Evolutionary conservation across 2,113 vertebrate genomes (phyloP).

Genomic region (Cyanoderma ruficeps): DNA sequence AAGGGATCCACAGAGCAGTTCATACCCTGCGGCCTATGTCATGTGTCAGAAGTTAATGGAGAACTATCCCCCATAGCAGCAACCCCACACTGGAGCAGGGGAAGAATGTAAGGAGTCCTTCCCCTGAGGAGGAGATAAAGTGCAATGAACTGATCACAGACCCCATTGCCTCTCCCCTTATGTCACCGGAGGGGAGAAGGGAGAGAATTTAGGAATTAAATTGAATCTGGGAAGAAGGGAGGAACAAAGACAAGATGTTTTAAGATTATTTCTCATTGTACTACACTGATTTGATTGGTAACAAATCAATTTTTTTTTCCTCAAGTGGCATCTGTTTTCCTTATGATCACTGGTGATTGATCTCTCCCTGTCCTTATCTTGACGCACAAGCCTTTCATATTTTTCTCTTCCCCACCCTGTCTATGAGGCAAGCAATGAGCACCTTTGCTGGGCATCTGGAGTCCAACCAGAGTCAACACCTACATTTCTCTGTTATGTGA

Average conservation of each 20-base stretch:
- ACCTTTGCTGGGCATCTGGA: neutral
- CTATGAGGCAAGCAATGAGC: neutral
- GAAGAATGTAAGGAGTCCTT: neutral
- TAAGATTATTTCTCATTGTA: neutral
- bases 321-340: neutral
- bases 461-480: neutral
- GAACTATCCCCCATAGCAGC: neutral
- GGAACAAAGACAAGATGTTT: neutral
- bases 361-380: neutral
- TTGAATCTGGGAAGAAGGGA: neutral
- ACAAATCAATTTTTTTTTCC: neutral
- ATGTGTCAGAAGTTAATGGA: fast-evolving
- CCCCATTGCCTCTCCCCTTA: neutral
- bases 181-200: neutral
- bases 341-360: neutral
- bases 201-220: neutral
- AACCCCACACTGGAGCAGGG: fast-evolving
- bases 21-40: neutral
- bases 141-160: neutral
- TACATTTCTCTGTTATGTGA: neutral
- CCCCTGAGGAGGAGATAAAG: neutral
- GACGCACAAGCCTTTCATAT: fast-evolving
- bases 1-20: neutral
- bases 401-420: neutral
- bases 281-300: neutral